A percentile compares a stretch with the other conserved stretches of the same genome.
Evolutionary conservation across 2,797 vertebrate species (phyloP).

Genomic region (Catostomus latipinnis): DNA sequence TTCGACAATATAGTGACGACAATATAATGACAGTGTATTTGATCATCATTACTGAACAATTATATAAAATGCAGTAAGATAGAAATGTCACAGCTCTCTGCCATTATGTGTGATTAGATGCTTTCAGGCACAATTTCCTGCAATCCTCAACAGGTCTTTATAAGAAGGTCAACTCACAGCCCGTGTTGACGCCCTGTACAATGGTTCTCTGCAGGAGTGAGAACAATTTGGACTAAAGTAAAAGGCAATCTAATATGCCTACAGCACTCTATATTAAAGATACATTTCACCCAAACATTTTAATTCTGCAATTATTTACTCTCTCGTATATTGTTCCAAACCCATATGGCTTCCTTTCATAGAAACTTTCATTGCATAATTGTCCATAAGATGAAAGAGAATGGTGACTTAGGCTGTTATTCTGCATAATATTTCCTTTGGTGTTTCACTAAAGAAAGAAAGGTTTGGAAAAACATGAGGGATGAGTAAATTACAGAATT

Average conservation of each 20-base stretch:
- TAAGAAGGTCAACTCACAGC: slow-evolving; percentile 40
- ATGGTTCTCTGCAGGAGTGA: neutral
- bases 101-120: slow-evolving; percentile 50
- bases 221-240: neutral
- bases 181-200: neutral
- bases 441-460: too few relatives aligned
- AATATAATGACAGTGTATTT: slow-evolving; percentile 21
- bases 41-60: slow-evolving; percentile 38
- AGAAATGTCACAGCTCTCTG: slow-evolving; percentile 51
- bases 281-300: neutral
- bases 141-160: slow-evolving; percentile 40
- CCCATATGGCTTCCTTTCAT: too few relatives aligned
- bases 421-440: too few relatives aligned
- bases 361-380: too few relatives aligned
- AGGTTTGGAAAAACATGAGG: too few relatives aligned
- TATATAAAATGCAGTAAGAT: slow-evolving; percentile 38
- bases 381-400: too few relatives aligned
- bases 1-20: slow-evolving; percentile 13
- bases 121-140: slow-evolving; percentile 36
- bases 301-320: too few relatives aligned
- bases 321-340: too few relatives aligned
- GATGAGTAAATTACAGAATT: too few relatives aligned
- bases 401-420: too few relatives aligned
- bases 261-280: neutral
- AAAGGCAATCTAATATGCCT: neutral